Percentiles rank a stretch among this genome's conserved stretches.
Conservation (phyloP, 2,797 vertebrate genomes). For the Acrossocheilus wenchowensis region DNA sequence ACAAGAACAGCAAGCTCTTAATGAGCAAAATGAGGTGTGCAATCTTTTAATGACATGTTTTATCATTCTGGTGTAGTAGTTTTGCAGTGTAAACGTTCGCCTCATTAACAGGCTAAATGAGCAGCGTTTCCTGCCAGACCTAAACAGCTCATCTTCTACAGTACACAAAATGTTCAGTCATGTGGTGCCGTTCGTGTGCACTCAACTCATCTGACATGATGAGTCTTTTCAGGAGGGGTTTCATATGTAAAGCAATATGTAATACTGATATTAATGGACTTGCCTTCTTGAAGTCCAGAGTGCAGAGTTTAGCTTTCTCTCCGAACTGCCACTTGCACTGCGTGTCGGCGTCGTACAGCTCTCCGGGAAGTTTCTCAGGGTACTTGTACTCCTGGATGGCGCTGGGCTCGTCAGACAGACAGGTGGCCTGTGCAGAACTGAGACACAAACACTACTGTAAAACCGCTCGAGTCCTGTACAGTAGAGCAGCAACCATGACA, state of each 20-base stretch:
- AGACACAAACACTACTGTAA: slow-evolving; percentile 52
- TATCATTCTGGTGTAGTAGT: neutral
- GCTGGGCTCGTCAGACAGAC: slow-evolving; percentile 86
- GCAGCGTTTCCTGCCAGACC: neutral
- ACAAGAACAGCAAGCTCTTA: neutral
- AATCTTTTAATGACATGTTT: neutral
- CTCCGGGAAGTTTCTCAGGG: slow-evolving; percentile 87
- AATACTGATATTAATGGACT: slow-evolving; percentile 42
- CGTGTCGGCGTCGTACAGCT: slow-evolving; percentile 89
- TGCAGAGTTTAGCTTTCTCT: slow-evolving; percentile 91
- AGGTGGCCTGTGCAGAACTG: slow-evolving; percentile 87
- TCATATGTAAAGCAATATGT: neutral
- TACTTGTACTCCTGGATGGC: slow-evolving; percentile 85
- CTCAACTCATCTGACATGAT: neutral
- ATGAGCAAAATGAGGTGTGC: neutral
- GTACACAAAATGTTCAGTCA: neutral
- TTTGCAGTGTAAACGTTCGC: neutral
- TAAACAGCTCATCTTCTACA: neutral
- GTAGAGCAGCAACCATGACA: slow-evolving; percentile 42
- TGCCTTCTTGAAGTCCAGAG: slow-evolving; percentile 91
- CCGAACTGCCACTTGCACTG: slow-evolving; percentile 97
- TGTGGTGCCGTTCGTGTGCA: neutral
- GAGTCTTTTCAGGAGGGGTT: neutral
- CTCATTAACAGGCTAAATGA: slow-evolving; percentile 1
- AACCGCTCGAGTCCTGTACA: slow-evolving; percentile 14